Evolutionary conservation across 2,113 vertebrate genomes (phyloP), one percentile per base, ranked within the genome.

Genomic region (Phyllostomus hastatus): DNA sequence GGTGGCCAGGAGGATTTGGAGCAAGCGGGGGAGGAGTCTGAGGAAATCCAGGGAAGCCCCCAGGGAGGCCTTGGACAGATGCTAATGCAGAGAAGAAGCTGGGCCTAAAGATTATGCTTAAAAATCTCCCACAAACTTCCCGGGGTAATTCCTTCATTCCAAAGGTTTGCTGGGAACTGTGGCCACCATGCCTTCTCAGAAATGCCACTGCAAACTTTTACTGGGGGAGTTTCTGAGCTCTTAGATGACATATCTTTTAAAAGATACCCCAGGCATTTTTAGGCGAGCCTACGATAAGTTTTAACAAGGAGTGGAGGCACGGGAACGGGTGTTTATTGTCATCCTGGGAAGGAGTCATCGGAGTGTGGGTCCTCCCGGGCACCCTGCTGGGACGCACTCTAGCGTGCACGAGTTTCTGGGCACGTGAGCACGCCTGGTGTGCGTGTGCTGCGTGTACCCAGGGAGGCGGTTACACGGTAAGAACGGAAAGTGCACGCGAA

Each of bases 181-280:
- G 57, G 57, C n/a, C 17, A 0, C 16, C 35, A 28, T 61, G 26
- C 80, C 20, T 73, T 84, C 84, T 22, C 52, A 92, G 67, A 94
- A 95, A 91, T 38, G 46, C 12, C 33, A 73, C 2, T 12, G 24
- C 43, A 83, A 83, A 96, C 73, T 97, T 97, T 83, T 90, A 73
- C 31, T 31, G 22, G 35, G 54, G 35, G 50, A n/a, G 31, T 50
- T 72, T 66, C 31, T 12, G 22, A 1, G 17, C 12, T 86, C 15
- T 75, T 57, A 38, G n/a, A 50, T 69, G 61, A 28, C 61, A 85
- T 10, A 31, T 78, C 35, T 57, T 70, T 69, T 35, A 46, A 76
- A 85, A 81, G 54, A 7, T 7, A 46, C 10, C 22, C 28, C 19
- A 46, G 22, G 19, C 5, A 4, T 92, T 59, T 67, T 76, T 61